Evolutionary conservation across 2,797 vertebrate species (phyloP), one percentile per base, ranked within the genome.

Genomic region (Smutsia gigantea): DNA sequence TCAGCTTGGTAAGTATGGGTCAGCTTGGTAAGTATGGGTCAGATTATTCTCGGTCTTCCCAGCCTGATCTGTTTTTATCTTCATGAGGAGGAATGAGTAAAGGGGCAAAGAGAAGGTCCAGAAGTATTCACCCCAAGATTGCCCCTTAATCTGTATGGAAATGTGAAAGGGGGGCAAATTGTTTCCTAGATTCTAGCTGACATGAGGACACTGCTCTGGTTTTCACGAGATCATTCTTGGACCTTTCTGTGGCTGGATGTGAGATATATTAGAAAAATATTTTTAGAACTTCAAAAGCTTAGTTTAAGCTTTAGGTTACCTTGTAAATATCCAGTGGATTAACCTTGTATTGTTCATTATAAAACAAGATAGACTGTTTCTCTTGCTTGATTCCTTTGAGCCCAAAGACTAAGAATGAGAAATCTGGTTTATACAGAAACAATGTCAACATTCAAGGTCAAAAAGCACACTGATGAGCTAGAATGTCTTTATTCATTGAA

Each of bases 401-500:
- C 21, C 25, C 31, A 72, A 46, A 77, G 49, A 95, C 49, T 81
- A 61, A 39, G 90, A 85, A 77, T 23, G n/a, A 23, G 71, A 85
- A 75, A 84, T 49, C 27, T 77, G 23, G 31, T 85, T 95, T 66
- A 84, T 64, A 89, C 31, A 72, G 66, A 93, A 84, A 61, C 19
- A 57, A 69, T 59, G 81, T 79, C 31, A 55, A 5, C 39, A 84
- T 59, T 95, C 71, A 96, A 94, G 94, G 90, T 96, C 64, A 87
- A 77, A 55, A 4, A 37, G 34, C 85, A 90, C 66, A 53, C 55
- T 66, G 66, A 87, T 87, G 61, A 94, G 75, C 25, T 90, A 57
- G 64, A 94, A 86, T n/a, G 46, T 75, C 29, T 95, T 93, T 78
- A 71, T 84, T 96, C 84, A 87, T 77, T 66, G 53, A 87, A 42